Conservation (phyloP, 2,888 invertebrate species). For the Temnothorax rugatulus region DNA sequence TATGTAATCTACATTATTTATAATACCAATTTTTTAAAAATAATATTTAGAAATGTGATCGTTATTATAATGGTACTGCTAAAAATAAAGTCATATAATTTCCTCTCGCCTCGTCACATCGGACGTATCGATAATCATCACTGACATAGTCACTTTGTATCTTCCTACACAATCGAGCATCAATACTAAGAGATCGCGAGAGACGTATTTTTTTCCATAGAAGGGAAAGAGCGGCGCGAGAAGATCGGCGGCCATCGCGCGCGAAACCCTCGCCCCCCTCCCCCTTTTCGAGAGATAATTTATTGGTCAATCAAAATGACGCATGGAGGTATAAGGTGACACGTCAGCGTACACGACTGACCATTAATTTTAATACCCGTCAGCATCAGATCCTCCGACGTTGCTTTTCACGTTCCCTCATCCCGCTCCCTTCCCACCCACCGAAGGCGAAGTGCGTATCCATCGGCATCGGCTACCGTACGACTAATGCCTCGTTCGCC, state of each 20-base stretch:
- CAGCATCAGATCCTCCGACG: constrained; percentile 80
- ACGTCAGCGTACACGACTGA: constrained; percentile 84
- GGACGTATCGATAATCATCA: neutral
- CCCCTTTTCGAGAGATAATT: constrained; percentile 81
- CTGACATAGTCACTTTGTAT: neutral
- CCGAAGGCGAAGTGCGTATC: constrained; percentile 61
- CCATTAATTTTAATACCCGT: constrained; percentile 85
- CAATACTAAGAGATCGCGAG: constrained; percentile 54
- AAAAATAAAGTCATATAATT: neutral
- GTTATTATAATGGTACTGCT: neutral
- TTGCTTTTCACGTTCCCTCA: constrained; percentile 69
- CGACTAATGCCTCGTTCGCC: constrained; percentile 77
- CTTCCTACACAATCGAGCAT: too few relatives aligned
- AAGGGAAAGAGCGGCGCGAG: constrained; percentile 65
- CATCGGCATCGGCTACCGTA: constrained; percentile 79
- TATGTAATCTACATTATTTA: neutral
- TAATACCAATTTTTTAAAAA: neutral
- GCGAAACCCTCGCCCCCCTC: constrained; percentile 62
- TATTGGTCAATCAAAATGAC: constrained; percentile 86
- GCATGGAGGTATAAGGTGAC: constrained; percentile 85
- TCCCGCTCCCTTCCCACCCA: constrained; percentile 6
- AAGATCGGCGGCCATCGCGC: constrained; percentile 58
- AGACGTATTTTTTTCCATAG: constrained; percentile 59
- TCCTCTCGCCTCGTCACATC: too few relatives aligned
- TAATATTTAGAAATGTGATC: neutral